Percentiles rank a stretch among this genome's conserved stretches.
These are phyloP conservation scores for Campoletis sonorensis DNA, from an alignment of 1,140 invertebrate genomes.

Conservation along the genomic window DNA sequence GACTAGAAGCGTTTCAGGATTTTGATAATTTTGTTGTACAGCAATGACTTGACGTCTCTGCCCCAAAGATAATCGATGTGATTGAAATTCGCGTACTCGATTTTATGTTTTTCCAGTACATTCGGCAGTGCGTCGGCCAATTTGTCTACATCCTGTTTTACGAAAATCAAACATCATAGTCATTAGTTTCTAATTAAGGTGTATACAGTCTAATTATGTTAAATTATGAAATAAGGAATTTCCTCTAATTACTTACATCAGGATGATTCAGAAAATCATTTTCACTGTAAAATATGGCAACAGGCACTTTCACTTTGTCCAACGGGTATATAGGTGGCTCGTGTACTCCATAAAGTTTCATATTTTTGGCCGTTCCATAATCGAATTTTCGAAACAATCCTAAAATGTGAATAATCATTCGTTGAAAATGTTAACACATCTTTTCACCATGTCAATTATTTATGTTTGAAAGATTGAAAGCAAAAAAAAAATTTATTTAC, in stretches of 20 bases:
- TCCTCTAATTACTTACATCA: constrained; percentile 61
- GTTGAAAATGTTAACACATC: too few species aligned
- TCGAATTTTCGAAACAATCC: constrained; percentile 77
- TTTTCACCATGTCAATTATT: too few species aligned
- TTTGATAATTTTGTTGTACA: constrained; percentile 69
- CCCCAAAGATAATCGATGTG: constrained; percentile 77
- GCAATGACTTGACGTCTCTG: constrained; percentile 67
- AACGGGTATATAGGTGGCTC: constrained; percentile 77
- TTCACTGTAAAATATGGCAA: constrained; percentile 84
- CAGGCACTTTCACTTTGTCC: constrained; percentile 74
- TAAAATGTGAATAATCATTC: constrained; percentile 63
- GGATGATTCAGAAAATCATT: constrained; percentile 84
- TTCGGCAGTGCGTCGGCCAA: constrained; percentile 78
- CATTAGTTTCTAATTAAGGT: too few species aligned
- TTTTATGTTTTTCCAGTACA: constrained; percentile 66
- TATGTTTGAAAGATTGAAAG: too few species aligned
- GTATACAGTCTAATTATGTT: too few species aligned
- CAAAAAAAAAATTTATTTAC: constrained; percentile 56
- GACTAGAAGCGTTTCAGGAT: constrained; percentile 54
- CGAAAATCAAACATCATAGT: constrained; percentile 31
- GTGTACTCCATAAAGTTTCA: constrained; percentile 73
- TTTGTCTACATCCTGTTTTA: constrained; percentile 77
- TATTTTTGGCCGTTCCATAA: constrained; percentile 75
- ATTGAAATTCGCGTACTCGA: constrained; percentile 73
- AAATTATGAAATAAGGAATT: too few species aligned